These are phyloP conservation scores for Eristalis intricaria DNA, from an alignment of 2,888 invertebrate genomes.

Conservation along the genomic window DNA sequence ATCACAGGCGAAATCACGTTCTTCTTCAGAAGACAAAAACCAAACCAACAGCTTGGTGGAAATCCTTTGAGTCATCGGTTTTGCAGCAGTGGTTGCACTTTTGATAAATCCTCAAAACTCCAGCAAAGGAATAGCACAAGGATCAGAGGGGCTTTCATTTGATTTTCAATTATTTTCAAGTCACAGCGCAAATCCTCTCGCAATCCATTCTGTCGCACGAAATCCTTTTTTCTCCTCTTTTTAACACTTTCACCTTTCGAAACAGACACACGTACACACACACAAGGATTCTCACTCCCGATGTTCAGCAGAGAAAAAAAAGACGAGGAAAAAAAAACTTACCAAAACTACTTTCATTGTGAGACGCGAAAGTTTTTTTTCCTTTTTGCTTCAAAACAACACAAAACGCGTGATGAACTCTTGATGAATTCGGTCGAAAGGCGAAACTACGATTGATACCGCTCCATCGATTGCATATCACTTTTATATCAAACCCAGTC, in stretches of 20 bases:
- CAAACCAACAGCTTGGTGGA: background rate
- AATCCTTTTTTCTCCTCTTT: background rate
- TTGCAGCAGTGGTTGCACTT: background rate
- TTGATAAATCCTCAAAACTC: background rate
- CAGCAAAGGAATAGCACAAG: background rate
- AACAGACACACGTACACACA: constrained; percentile 1
- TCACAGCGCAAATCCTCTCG: background rate
- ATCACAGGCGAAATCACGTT: too few species aligned
- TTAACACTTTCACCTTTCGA: constrained; percentile 22
- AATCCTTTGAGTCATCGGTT: background rate
- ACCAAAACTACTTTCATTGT: constrained; percentile 67
- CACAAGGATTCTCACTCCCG: background rate
- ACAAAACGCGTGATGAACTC: constrained; percentile 22
- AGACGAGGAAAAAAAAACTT: constrained; percentile 23
- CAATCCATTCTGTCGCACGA: background rate
- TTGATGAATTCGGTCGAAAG: constrained; percentile 43
- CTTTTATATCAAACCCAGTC: constrained; percentile 65
- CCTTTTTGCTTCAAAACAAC: background rate
- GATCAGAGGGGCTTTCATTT: background rate
- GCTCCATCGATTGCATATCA: constrained; percentile 65
- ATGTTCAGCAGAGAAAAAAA: background rate
- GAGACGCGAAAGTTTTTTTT: constrained; percentile 34
- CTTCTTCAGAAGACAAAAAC: too few species aligned
- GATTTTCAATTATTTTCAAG: background rate
- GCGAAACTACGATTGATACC: constrained; percentile 65